These are phyloP conservation scores for Ceuthmochares aereus DNA, from an alignment of 2,113 vertebrate genomes.

Conservation along the genomic window DNA sequence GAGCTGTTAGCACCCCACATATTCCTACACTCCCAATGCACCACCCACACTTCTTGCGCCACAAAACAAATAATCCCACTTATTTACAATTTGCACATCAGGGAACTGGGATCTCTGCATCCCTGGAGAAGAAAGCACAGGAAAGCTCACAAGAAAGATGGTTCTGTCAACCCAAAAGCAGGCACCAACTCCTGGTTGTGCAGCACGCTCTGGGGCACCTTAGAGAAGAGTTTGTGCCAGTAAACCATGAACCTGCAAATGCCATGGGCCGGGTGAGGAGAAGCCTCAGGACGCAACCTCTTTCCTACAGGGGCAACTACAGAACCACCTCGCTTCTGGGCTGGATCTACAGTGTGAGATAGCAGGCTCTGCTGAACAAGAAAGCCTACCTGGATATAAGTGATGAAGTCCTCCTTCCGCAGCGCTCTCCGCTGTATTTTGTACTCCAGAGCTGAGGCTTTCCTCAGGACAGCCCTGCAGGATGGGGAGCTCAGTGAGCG, in stretches of 20 bases:
- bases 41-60: background rate
- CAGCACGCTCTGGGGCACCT: fast-evolving
- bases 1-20: background rate
- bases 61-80: background rate
- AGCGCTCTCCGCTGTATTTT: constrained; percentile 87
- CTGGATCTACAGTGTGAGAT: fast-evolving
- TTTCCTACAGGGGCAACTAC: fast-evolving
- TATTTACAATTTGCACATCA: background rate
- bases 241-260: fast-evolving
- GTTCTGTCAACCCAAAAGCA: no score
- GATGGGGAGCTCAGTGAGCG: background rate
- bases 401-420: constrained; percentile 91
- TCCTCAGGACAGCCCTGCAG: constrained; percentile 89
- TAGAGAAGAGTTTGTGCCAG: fast-evolving
- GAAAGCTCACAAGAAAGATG: fast-evolving
- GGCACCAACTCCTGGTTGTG: fast-evolving
- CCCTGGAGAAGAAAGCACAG: background rate
- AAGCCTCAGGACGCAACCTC: fast-evolving
- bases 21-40: fast-evolving
- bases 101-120: background rate
- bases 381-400: constrained; percentile 87
- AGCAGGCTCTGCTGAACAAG: fast-evolving
- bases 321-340: fast-evolving
- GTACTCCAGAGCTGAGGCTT: constrained; percentile 90
- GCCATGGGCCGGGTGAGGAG: fast-evolving